Conservation (phyloP, 1,140 invertebrate genomes). For the Zaprionus gabonicus region DNA sequence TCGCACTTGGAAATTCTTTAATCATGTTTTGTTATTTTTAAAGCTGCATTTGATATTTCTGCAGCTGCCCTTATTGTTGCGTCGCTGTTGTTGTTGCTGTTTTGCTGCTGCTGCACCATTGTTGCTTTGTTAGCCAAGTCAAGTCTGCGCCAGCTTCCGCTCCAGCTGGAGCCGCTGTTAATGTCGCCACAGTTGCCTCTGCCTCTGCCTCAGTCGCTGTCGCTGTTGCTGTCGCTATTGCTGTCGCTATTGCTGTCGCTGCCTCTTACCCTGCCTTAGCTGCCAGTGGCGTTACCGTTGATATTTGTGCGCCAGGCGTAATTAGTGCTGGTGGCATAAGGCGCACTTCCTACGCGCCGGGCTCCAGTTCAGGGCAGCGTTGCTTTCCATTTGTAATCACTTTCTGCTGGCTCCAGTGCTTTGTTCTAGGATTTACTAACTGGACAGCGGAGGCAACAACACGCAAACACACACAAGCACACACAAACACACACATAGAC, state of each 20-base stretch:
- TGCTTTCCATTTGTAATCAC: conserved; percentile 72
- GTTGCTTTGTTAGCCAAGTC: conserved; percentile 74
- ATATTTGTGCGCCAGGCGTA: conserved; percentile 74
- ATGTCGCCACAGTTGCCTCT: conserved; percentile 71
- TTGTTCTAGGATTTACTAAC: conserved; percentile 64
- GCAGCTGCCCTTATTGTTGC: not conserved
- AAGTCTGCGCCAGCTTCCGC: conserved; percentile 71
- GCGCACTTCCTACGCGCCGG: conserved; percentile 58
- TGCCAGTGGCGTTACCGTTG: conserved; percentile 52
- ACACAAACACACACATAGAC: conserved; percentile 46
- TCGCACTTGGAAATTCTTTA: conserved; percentile 59
- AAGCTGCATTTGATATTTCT: conserved; percentile 36
- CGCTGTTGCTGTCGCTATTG: conserved; percentile 8
- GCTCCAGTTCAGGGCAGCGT: conserved; percentile 35
- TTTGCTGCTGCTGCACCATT: conserved; percentile 23
- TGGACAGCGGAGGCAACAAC: conserved; percentile 36
- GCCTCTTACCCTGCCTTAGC: not conserved
- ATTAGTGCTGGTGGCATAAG: conserved; percentile 80
- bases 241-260: conserved; percentile 48
- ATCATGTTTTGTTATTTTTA: conserved; percentile 58
- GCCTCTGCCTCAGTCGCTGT: conserved; percentile 5
- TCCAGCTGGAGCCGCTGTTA: conserved; percentile 45
- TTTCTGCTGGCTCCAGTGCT: conserved; percentile 54
- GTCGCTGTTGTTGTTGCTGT: not conserved
- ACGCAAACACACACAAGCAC: conserved; percentile 5